Percentiles rank a stretch among this genome's conserved stretches.
phyloP scores from a whole-genome alignment of 2,113 vertebrate species.

The Malurus alboscapulatus region DNA sequence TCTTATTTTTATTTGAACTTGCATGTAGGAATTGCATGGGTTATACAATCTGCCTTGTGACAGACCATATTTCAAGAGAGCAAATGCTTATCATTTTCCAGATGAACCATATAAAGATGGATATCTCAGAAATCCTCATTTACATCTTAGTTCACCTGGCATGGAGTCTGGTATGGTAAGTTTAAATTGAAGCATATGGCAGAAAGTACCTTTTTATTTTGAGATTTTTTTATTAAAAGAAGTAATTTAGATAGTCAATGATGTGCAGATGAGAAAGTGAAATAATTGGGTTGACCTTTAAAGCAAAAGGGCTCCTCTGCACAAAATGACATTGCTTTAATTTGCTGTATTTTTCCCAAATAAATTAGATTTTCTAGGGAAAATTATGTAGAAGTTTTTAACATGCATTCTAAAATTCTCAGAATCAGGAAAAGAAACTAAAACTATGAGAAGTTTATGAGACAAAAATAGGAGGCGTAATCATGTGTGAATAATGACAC shows the following conservation, averaged over 20 bases:
- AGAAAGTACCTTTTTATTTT: not conserved
- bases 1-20: constrained; percentile 5
- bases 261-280: not conserved
- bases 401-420: not conserved
- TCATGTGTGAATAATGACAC: not conserved
- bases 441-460: not conserved
- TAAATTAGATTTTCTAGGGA: not conserved
- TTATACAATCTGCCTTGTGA: constrained; percentile 82
- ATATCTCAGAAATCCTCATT: constrained; percentile 89
- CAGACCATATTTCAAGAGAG: constrained; percentile 87
- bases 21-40: constrained; percentile 84
- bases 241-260: not conserved
- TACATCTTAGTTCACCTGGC: constrained; percentile 78
- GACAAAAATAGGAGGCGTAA: not conserved
- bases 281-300: not conserved
- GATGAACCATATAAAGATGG: constrained; percentile 88
- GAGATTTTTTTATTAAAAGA: not conserved
- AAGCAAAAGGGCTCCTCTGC: not conserved
- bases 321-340: not conserved
- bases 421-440: not conserved
- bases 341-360: not conserved
- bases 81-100: constrained; percentile 89
- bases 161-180: constrained; percentile 82
- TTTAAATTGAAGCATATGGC: not conserved
- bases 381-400: not conserved